Evolutionary conservation across 2,888 invertebrate species (phyloP).

Genomic region (Eutolmus rufibarbis): DNA sequence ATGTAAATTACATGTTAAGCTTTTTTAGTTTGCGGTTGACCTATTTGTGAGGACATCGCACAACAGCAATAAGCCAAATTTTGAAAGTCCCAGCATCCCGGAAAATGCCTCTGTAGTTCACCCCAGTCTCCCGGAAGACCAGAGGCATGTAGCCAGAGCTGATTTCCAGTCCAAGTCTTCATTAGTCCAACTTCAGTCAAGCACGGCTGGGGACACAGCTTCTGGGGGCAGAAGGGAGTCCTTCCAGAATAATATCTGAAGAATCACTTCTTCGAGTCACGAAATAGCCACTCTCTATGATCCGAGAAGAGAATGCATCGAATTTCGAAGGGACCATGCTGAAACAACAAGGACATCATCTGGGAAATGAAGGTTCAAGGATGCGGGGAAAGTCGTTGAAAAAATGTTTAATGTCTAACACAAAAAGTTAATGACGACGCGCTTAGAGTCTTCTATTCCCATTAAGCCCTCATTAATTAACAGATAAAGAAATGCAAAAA

Average conservation of each 20-base stretch:
- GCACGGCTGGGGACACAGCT: background rate
- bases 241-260: background rate
- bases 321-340: background rate
- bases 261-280: background rate
- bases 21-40: constrained; percentile 14
- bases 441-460: constrained; percentile 43
- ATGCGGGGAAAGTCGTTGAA: background rate
- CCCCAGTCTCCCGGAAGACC: background rate
- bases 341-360: background rate
- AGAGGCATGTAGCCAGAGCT: background rate
- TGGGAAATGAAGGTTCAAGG: background rate
- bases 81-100: background rate
- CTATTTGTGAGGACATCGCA: background rate
- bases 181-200: background rate
- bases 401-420: background rate
- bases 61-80: background rate
- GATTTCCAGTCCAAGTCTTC: background rate
- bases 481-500: constrained; percentile 28
- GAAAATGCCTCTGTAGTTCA: background rate
- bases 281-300: background rate
- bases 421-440: constrained; percentile 40
- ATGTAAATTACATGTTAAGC: constrained; percentile 4
- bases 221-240: background rate
- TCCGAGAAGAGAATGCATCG: background rate
- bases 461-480: constrained; percentile 44